phyloP scores from a whole-genome alignment of 1,140 invertebrate genomes.

The Drosophila kikkawai region DNA sequence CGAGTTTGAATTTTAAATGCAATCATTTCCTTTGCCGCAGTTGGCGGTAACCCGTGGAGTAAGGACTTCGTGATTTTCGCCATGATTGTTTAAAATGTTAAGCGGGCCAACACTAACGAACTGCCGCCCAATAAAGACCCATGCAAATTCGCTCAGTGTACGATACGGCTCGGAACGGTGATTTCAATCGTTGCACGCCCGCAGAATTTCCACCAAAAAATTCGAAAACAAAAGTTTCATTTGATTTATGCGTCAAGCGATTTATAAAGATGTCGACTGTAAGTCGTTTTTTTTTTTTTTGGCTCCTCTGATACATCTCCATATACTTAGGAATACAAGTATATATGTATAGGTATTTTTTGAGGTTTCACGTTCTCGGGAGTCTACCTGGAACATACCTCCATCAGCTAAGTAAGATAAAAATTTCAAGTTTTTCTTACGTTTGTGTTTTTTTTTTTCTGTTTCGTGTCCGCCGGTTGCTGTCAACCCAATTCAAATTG shows the following conservation, averaged over 20 bases:
- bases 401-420: constrained; percentile 38
- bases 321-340: constrained; percentile 37
- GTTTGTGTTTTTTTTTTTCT: constrained; percentile 17
- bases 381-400: constrained; percentile 59
- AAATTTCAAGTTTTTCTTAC: constrained; percentile 38
- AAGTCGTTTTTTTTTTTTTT: constrained; percentile 41
- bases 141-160: constrained; percentile 52
- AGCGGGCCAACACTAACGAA: constrained; percentile 65
- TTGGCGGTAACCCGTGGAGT: constrained; percentile 47
- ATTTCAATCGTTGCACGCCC: constrained; percentile 72
- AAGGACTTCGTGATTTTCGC: constrained; percentile 83
- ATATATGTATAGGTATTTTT: constrained; percentile 32
- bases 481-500: constrained; percentile 83
- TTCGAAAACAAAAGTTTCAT: constrained; percentile 55
- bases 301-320: constrained; percentile 34
- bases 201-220: constrained; percentile 71
- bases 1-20: constrained; percentile 84
- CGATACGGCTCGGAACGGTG: constrained; percentile 2
- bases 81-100: constrained; percentile 77
- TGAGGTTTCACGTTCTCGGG: constrained; percentile 58
- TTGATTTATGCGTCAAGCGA: constrained; percentile 77
- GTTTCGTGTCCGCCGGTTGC: constrained; percentile 45
- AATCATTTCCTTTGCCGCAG: constrained; percentile 83
- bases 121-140: constrained; percentile 52
- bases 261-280: constrained; percentile 79